phyloP scores from a whole-genome alignment of 2,113 vertebrate genomes.

The Scomber colias region DNA sequence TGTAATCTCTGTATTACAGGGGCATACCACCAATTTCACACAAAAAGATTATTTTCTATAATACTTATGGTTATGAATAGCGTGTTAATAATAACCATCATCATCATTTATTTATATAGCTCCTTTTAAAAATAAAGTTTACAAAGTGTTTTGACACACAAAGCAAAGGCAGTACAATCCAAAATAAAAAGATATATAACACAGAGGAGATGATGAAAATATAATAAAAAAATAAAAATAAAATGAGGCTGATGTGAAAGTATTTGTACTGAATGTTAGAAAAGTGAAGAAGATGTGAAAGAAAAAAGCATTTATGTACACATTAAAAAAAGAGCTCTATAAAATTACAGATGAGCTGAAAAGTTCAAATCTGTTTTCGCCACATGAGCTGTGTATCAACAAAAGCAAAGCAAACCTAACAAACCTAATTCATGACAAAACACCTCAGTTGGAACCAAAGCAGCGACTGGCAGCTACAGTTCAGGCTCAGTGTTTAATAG shows the following conservation, averaged over 20 bases:
- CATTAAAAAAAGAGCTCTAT: neutral
- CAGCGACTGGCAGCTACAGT: slow-evolving; percentile 11
- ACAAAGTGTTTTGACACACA: too few relatives aligned
- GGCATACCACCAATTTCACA: too few relatives aligned
- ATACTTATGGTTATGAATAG: neutral
- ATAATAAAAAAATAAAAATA: too few relatives aligned
- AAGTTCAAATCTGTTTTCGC: slow-evolving; percentile 13
- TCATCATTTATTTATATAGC: too few relatives aligned
- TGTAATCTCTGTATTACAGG: neutral
- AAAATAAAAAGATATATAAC: too few relatives aligned
- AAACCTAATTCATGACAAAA: slow-evolving; percentile 39
- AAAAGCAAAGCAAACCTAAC: slow-evolving; percentile 39
- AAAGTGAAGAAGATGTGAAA: neutral
- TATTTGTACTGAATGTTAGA: neutral
- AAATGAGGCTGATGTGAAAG: too few relatives aligned
- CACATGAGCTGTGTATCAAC: slow-evolving; percentile 17
- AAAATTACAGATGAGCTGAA: neutral
- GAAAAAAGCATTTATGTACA: neutral
- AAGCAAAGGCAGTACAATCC: too few relatives aligned
- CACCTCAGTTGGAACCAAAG: slow-evolving; percentile 16
- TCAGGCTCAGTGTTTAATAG: slow-evolving; percentile 49
- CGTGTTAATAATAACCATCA: too few relatives aligned
- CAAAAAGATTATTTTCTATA: neutral
- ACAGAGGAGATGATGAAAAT: too few relatives aligned
- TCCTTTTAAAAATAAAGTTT: too few relatives aligned